Evolutionary conservation across 2,113 vertebrate genomes (phyloP).

Genomic region (Callaeas wilsoni): DNA sequence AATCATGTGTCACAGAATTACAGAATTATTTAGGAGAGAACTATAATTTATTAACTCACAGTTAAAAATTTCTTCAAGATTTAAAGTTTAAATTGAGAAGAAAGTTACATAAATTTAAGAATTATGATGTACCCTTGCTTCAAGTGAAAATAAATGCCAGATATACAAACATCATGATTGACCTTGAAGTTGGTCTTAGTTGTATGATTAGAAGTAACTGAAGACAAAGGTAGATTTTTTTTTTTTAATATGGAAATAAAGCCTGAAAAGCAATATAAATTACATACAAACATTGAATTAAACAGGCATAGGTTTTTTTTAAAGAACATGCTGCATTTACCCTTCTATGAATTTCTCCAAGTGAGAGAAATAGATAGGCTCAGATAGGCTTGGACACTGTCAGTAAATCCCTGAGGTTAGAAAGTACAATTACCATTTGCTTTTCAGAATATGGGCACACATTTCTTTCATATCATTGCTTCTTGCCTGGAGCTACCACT

Average conservation of each 20-base stretch:
- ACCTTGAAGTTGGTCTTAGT: not conserved
- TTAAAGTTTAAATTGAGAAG: not conserved
- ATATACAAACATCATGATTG: not conserved
- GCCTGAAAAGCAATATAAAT: not conserved
- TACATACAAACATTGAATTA: not conserved
- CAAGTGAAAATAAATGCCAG: not conserved
- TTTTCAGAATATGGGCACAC: not conserved
- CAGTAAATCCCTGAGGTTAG: not conserved
- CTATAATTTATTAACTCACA: not conserved
- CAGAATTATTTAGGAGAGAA: not conserved
- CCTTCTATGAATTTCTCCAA: not conserved
- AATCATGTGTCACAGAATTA: not conserved
- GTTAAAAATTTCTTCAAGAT: not conserved
- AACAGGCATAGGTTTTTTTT: accelerated
- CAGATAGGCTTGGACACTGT: not conserved
- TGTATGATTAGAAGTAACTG: not conserved
- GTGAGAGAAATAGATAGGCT: not conserved
- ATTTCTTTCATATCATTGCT: not conserved
- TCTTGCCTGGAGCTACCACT: not conserved
- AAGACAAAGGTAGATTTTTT: not conserved
- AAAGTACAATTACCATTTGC: not conserved
- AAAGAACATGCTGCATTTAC: not conserved
- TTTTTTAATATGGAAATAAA: not conserved
- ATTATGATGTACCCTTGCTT: not conserved
- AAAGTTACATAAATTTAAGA: not conserved